Percentiles rank a stretch among this genome's conserved stretches.
These are phyloP conservation scores for Meganola albula DNA, from an alignment of 2,888 invertebrate species.

Conservation along the genomic window DNA sequence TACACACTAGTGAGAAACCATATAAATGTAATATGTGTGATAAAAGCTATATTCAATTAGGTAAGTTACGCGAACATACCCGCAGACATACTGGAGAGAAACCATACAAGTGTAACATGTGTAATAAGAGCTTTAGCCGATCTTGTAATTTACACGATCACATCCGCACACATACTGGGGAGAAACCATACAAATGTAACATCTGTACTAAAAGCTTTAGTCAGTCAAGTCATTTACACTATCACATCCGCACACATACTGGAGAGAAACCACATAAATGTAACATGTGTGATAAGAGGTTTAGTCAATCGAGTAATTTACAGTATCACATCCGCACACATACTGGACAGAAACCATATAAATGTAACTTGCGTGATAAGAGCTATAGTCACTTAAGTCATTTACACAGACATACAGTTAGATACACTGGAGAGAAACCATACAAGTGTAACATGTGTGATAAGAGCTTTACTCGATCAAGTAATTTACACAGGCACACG, in stretches of 20 bases:
- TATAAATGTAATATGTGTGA: too few species aligned
- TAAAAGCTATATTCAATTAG: too few species aligned
- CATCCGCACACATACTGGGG: slow-evolving; percentile 2
- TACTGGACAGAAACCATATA: neutral
- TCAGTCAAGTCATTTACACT: neutral
- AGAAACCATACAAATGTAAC: slow-evolving; percentile 2
- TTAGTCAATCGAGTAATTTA: neutral
- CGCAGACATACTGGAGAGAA: slow-evolving; percentile 1
- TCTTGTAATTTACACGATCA: neutral
- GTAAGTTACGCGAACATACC: too few species aligned
- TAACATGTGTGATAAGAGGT: neutral
- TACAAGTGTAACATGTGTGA: too few species aligned
- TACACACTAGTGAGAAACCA: too few species aligned
- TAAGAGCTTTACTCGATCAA: too few species aligned
- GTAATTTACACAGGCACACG: too few species aligned
- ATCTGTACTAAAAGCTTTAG: neutral
- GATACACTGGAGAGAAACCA: too few species aligned
- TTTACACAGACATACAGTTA: too few species aligned
- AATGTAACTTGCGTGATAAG: neutral
- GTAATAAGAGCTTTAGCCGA: neutral
- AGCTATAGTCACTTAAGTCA: too few species aligned
- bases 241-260: neutral
- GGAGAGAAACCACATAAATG: neutral
- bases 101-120: neutral
- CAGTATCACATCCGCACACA: neutral